Conservation (phyloP, 2,888 invertebrate genomes). For the Lochmaea crataegi region DNA sequence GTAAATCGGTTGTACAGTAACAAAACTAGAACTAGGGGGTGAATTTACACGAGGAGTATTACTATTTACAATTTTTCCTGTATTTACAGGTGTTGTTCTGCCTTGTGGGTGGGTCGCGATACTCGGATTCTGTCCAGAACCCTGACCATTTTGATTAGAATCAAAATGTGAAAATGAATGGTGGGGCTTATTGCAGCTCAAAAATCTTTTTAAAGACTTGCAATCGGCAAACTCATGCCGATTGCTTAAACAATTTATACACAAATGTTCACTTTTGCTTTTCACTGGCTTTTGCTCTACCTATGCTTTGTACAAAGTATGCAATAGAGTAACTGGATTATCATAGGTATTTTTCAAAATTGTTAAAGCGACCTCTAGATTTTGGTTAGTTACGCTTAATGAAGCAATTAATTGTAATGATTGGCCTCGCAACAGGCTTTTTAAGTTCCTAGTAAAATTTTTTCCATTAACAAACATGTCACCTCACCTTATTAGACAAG, state of each 20-base stretch:
- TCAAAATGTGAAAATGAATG: neutral
- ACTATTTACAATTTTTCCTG: neutral
- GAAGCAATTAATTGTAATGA: neutral
- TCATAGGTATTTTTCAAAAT: constrained; percentile 4
- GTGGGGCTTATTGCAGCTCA: neutral
- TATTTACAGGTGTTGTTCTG: neutral
- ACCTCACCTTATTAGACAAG: too few species aligned
- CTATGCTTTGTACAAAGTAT: constrained; percentile 8
- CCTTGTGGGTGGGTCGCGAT: neutral
- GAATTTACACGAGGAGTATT: neutral
- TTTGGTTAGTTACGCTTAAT: constrained; percentile 3
- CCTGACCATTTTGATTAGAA: neutral
- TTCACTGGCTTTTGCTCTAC: too few species aligned
- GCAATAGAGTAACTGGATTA: neutral
- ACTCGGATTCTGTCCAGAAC: neutral
- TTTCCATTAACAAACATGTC: too few species aligned
- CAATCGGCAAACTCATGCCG: neutral
- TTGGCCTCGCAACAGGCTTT: neutral
- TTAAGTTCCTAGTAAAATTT: neutral
- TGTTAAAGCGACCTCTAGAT: constrained; percentile 7
- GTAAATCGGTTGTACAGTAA: too few species aligned
- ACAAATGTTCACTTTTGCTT: too few species aligned
- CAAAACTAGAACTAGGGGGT: too few species aligned
- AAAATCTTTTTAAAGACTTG: neutral
- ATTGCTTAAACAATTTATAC: neutral